Percentiles rank a stretch among this genome's conserved stretches.
These are phyloP conservation scores for Sebastes jordani DNA, from an alignment of 2,797 vertebrate genomes.

Conservation along the genomic window DNA sequence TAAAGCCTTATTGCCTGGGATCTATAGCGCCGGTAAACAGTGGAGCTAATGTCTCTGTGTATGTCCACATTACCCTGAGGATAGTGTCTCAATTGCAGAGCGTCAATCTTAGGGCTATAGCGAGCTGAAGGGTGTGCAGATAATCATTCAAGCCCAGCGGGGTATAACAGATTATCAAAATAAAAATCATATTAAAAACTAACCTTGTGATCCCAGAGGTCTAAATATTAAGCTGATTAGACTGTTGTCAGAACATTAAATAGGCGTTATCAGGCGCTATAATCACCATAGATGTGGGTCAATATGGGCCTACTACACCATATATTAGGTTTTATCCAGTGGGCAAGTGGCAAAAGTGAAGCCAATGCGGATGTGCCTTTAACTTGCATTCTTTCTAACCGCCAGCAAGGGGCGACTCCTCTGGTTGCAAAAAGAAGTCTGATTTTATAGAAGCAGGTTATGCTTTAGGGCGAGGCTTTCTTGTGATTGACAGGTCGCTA, in stretches of 20 bases:
- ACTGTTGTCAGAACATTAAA: no score
- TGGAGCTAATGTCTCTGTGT: slow-evolving; percentile 47
- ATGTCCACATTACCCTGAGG: slow-evolving; percentile 33
- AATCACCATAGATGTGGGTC: no score
- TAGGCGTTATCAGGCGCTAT: no score
- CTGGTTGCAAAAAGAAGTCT: no score
- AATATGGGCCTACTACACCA: no score
- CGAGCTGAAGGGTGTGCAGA: neutral
- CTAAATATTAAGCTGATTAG: slow-evolving; percentile 3
- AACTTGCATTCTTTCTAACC: no score
- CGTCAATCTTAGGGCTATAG: slow-evolving; percentile 30
- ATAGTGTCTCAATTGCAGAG: slow-evolving; percentile 25
- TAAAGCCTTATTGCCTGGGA: slow-evolving; percentile 58
- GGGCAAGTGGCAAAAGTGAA: no score
- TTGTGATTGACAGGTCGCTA: no score
- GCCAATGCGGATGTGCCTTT: no score
- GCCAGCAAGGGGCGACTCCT: no score
- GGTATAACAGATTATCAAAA: neutral
- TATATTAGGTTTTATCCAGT: no score
- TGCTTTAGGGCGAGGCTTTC: no score
- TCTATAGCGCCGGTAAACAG: slow-evolving; percentile 67
- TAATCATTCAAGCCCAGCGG: neutral
- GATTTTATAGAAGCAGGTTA: rapidly evolving
- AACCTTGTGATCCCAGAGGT: neutral
- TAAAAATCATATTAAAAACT: neutral